Conservation (phyloP, 2,888 invertebrate genomes). For the Strigamia crassipes region DNA sequence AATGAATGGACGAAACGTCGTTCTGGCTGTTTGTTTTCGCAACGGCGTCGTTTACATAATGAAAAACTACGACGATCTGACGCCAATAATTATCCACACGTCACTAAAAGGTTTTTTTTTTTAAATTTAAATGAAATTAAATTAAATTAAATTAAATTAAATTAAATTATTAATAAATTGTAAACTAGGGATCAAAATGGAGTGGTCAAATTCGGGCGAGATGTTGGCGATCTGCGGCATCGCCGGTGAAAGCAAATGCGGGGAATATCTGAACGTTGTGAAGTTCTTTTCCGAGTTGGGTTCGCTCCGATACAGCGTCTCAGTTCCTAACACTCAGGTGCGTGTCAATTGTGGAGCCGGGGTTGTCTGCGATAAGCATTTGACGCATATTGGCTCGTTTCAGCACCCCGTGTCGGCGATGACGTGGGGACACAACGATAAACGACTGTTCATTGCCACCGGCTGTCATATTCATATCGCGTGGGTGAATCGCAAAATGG, state of each 20-base stretch:
- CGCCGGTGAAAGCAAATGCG: constrained; percentile 48
- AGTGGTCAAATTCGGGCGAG: constrained; percentile 96
- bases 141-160: too few species aligned
- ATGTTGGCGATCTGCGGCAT: constrained; percentile 85
- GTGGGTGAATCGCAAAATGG: constrained; percentile 61
- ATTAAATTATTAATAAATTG: neutral
- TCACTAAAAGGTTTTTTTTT: constrained; percentile 63
- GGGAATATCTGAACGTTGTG: constrained; percentile 76
- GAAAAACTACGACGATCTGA: constrained; percentile 90
- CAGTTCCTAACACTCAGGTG: constrained; percentile 77
- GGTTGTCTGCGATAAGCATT: neutral
- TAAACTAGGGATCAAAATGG: constrained; percentile 70
- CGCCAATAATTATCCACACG: constrained; percentile 83
- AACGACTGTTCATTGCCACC: constrained; percentile 88
- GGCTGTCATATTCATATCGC: constrained; percentile 71
- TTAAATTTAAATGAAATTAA: too few species aligned
- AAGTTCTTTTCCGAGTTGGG: constrained; percentile 91
- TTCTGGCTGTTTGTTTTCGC: constrained; percentile 84
- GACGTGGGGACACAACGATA: constrained; percentile 98
- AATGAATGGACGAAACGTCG: constrained; percentile 66
- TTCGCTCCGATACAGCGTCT: constrained; percentile 76
- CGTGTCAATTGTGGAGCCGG: constrained; percentile 41
- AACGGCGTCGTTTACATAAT: constrained; percentile 89
- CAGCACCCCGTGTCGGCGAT: constrained; percentile 86
- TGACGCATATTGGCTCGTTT: neutral